Evolutionary conservation across 2,888 invertebrate genomes (phyloP), one percentile per base, ranked within the genome.

Genomic region (Atethmia centrago): DNA sequence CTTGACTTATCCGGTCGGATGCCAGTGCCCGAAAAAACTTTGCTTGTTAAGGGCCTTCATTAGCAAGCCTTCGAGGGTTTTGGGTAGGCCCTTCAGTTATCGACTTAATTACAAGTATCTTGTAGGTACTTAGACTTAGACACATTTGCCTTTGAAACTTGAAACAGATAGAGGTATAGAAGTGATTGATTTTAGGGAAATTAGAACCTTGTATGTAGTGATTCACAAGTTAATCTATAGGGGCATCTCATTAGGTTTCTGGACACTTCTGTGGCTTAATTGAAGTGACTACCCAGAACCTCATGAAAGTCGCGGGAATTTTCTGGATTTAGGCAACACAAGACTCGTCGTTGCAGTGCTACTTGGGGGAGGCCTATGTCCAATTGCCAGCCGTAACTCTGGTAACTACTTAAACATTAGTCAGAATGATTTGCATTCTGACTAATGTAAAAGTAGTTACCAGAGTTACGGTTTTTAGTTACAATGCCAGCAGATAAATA

Each of bases 11-110:
- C 84, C 86, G 85, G 84, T 86, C 80, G 85, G 84, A 84, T 85
- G 78, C 68, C 78, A 21, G 62, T 65, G 79, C 70, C 73, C 84
- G 74, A 88, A 88, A 91, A 88, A 91, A 89, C 87, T 90, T 90
- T 88, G 86, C 90, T 89, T 91, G 89, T 90, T 91, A 90, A 84
- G 83, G 53, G 81, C 88, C 86, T 89, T 91, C 90, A 90, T 91
- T 91, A 90, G 88, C 88, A 88, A 89, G 84, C 86, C 89, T 89
- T 88, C 83, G 78, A 88, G 88, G 84, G 85, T 86, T 84, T 83
- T 67, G 78, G 83, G 88, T 86, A 83, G 88, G 82, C 83, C 73
- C 87, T 88, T 89, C 75, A 80, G 87, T 77, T 85, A 90, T 90
- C 88, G 89, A 86, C 85, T 86, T 89, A 85, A 89, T 89, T 84